Percentiles rank a stretch among this genome's conserved stretches.
Evolutionary conservation across 2,797 vertebrate species (phyloP).

Genomic region (Poliocrania exsul): DNA sequence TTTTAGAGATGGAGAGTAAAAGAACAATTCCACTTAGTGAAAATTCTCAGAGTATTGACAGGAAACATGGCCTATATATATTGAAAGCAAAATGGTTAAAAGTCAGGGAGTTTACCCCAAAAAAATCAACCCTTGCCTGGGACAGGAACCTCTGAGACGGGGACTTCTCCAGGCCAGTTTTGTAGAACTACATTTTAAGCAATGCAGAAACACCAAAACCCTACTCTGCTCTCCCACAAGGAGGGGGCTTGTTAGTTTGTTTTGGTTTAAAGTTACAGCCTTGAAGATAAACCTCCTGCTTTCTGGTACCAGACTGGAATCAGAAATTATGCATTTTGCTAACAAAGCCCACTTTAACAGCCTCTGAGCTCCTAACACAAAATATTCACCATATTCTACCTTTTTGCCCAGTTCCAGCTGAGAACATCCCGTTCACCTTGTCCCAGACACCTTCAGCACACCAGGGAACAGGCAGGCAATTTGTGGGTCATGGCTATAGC

Average conservation of each 20-base stretch:
- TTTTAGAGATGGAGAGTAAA: not conserved
- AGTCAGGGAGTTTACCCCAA: not conserved
- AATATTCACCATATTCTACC: not conserved
- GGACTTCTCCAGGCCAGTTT: not conserved
- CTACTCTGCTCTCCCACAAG: not conserved
- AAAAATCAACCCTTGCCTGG: not conserved
- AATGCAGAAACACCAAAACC: not conserved
- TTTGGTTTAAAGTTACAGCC: not conserved
- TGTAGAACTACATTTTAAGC: not conserved
- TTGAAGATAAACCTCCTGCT: not conserved
- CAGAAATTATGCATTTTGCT: not conserved
- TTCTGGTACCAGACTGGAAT: not conserved
- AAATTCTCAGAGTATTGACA: not conserved
- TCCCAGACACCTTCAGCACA: not conserved
- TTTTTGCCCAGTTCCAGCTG: not conserved
- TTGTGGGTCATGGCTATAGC: not conserved
- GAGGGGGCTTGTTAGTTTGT: accelerated
- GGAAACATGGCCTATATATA: not conserved
- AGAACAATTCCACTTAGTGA: not conserved
- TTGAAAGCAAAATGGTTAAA: not conserved
- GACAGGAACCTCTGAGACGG: not conserved
- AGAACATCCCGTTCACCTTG: not conserved
- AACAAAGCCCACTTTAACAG: not conserved
- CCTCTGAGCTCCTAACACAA: not conserved
- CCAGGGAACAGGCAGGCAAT: not conserved